Evolutionary conservation across 1,140 invertebrate genomes (phyloP).

Genomic region (Panonychus citri): DNA sequence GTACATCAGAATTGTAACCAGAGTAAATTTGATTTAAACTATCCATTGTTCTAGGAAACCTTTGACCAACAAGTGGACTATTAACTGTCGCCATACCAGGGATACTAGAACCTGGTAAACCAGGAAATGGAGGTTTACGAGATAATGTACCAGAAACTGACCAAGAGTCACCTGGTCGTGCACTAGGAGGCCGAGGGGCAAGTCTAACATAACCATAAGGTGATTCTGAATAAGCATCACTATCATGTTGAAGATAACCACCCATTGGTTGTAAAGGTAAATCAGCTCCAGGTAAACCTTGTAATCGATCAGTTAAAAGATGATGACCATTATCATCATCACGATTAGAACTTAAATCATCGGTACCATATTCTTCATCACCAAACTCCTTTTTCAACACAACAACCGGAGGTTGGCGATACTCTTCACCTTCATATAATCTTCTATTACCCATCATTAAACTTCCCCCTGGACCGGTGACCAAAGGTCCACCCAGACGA

Average conservation of each 20-base stretch:
- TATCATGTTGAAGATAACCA: not conserved
- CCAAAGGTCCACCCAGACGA: not conserved
- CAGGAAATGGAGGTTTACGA: slow-evolving; percentile 38
- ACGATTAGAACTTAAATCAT: slow-evolving; percentile 5
- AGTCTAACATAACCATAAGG: slow-evolving; percentile 1
- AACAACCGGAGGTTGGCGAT: slow-evolving; percentile 4
- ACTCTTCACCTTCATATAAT: not conserved
- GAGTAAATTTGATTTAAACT: slow-evolving; percentile 25
- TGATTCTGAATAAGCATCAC: not conserved
- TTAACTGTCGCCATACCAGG: slow-evolving; percentile 55
- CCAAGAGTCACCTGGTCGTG: slow-evolving; percentile 1
- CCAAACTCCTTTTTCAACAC: slow-evolving; percentile 12
- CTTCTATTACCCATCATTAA: not conserved
- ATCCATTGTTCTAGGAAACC: slow-evolving; percentile 66
- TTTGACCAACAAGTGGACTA: slow-evolving; percentile 33
- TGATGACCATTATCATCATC: slow-evolving; percentile 12
- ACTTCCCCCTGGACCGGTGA: not conserved
- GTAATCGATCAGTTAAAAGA: slow-evolving; percentile 9
- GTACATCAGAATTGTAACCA: slow-evolving; percentile 1
- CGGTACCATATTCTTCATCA: slow-evolving; percentile 3
- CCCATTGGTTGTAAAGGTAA: slow-evolving; percentile 5
- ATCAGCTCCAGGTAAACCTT: slow-evolving; percentile 12
- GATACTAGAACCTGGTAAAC: too few relatives aligned
- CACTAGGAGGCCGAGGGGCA: slow-evolving; percentile 2
- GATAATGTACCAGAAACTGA: slow-evolving; percentile 24